Conservation (phyloP, 92 coral and sea anemone genomes). For the Zoanthus gigantus region DNA sequence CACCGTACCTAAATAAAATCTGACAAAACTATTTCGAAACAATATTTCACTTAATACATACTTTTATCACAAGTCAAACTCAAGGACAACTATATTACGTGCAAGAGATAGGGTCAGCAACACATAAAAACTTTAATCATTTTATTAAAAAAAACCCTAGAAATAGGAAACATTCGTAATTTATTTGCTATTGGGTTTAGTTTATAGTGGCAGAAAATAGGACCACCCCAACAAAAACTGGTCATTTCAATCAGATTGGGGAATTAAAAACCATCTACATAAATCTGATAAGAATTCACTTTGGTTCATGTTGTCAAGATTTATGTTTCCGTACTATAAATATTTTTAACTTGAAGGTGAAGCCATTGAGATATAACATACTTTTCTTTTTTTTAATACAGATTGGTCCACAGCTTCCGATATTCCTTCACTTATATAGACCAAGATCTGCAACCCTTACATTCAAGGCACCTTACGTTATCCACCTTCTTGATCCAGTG, state of each 20-base stretch:
- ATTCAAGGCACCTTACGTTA: neutral
- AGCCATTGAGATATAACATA: neutral
- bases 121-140: neutral
- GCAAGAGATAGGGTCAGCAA: neutral
- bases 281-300: neutral
- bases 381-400: neutral
- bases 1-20: neutral
- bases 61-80: neutral
- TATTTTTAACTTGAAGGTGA: neutral
- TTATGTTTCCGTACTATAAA: neutral
- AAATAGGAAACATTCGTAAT: too few species aligned
- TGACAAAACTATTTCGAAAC: neutral
- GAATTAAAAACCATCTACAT: neutral
- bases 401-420: slow-evolving; percentile 15
- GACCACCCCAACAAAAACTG: neutral
- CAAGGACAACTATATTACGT: neutral
- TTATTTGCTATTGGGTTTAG: too few species aligned
- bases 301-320: neutral
- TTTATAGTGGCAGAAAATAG: neutral
- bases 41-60: neutral
- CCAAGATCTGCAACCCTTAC: slow-evolving; percentile 12
- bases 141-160: too few species aligned
- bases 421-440: slow-evolving; percentile 1
- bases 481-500: slow-evolving; percentile 10
- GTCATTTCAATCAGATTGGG: neutral